A percentile compares a stretch with the other conserved stretches of the same genome.
Conservation (phyloP, 1,140 invertebrate genomes). For the Philotrypesis tridentata region DNA sequence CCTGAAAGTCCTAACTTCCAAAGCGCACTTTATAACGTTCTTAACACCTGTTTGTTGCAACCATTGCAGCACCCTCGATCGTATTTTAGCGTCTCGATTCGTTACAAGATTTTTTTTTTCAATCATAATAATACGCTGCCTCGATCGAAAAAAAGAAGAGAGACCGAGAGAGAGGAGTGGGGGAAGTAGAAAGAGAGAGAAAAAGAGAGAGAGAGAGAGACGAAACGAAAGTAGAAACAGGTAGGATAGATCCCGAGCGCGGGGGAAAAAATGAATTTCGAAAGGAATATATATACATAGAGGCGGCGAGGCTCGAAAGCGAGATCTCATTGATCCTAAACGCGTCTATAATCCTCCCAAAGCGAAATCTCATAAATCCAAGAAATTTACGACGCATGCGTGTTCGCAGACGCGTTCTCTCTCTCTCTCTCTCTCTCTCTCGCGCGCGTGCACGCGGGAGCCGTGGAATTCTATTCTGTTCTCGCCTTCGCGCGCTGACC, state of each 20-base stretch:
- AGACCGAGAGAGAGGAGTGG: too few relatives aligned
- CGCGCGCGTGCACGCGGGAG: slow-evolving; percentile 13
- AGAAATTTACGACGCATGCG: slow-evolving; percentile 61
- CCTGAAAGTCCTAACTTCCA: background rate
- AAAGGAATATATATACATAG: slow-evolving; percentile 26
- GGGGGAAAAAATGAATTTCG: slow-evolving; percentile 40
- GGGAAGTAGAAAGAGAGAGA: too few relatives aligned
- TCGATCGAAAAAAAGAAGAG: background rate
- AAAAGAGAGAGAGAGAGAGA: background rate
- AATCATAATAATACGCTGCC: slow-evolving; percentile 2
- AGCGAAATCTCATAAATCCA: slow-evolving; percentile 60
- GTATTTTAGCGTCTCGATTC: slow-evolving; percentile 26
- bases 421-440: too few relatives aligned
- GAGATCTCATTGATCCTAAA: slow-evolving; percentile 50
- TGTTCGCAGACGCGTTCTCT: background rate
- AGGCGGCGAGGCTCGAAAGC: slow-evolving; percentile 19
- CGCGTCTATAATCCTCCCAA: slow-evolving; percentile 51
- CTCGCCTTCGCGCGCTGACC: slow-evolving; percentile 2
- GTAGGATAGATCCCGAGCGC: background rate
- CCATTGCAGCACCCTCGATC: background rate
- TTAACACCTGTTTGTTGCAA: slow-evolving; percentile 18
- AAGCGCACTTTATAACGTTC: slow-evolving; percentile 16
- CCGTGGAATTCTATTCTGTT: slow-evolving; percentile 30
- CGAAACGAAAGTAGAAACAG: background rate
- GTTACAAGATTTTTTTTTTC: slow-evolving; percentile 22